phyloP scores from a whole-genome alignment of 2,113 vertebrate species.

The Megalops atlanticus region DNA sequence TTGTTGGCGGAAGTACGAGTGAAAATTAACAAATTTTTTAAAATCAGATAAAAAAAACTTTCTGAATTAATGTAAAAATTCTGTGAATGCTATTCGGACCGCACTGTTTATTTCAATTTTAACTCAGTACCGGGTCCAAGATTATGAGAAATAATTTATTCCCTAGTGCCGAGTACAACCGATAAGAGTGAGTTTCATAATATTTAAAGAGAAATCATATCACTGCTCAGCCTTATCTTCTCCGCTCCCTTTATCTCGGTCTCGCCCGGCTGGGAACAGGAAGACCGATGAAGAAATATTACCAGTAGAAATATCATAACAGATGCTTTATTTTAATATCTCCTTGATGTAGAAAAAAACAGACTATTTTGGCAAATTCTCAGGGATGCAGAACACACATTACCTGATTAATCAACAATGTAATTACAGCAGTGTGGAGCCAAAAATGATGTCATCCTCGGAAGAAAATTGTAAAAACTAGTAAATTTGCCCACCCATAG shows the following conservation, averaged over 20 bases:
- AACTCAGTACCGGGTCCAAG: background rate
- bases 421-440: background rate
- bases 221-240: constrained; percentile 17
- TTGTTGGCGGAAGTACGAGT: background rate
- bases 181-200: constrained; percentile 25
- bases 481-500: no score
- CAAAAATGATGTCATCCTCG: background rate
- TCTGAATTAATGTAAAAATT: background rate
- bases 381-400: background rate
- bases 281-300: constrained; percentile 23
- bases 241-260: constrained; percentile 16
- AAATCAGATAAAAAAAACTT: background rate
- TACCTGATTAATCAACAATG: background rate
- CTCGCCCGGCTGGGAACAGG: constrained; percentile 8
- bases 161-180: background rate
- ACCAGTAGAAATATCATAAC: background rate
- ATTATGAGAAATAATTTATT: background rate
- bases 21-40: background rate
- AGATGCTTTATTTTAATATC: background rate
- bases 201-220: constrained; percentile 31
- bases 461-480: background rate
- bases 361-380: background rate
- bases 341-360: background rate
- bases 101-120: constrained; percentile 1
- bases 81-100: background rate